These are phyloP conservation scores for Hapalemur alaotrensis DNA, from an alignment of 2,797 vertebrate genomes.

Conservation along the genomic window DNA sequence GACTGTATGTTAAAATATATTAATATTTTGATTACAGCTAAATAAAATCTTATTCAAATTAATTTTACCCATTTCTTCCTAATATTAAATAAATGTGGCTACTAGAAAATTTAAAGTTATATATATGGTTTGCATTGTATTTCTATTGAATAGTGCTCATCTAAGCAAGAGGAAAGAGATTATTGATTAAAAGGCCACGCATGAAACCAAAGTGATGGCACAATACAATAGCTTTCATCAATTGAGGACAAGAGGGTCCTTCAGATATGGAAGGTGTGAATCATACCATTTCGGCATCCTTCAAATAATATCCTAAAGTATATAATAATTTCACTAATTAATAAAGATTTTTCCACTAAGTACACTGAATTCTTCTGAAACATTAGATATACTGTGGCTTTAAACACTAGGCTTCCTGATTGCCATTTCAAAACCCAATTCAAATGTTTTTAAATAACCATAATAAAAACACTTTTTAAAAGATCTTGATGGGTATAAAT, in stretches of 20 bases:
- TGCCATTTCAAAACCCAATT: not conserved
- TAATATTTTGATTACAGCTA: slow-evolving; percentile 22
- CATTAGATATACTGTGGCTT: not conserved
- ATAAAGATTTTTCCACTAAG: slow-evolving; percentile 1
- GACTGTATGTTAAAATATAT: not conserved
- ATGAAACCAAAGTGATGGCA: not conserved
- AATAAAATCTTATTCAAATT: slow-evolving; percentile 22
- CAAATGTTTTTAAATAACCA: slow-evolving; percentile 9
- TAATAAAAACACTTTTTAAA: slow-evolving; percentile 1
- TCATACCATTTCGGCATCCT: not conserved
- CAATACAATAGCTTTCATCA: not conserved
- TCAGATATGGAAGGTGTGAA: not conserved
- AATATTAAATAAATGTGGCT: slow-evolving; percentile 39
- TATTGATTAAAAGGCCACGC: not conserved
- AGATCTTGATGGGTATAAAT: not conserved
- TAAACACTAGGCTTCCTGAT: not conserved
- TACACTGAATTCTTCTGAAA: not conserved
- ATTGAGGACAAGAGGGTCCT: not conserved
- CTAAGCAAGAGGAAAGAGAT: not conserved
- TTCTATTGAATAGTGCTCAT: not conserved
- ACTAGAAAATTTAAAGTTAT: slow-evolving; percentile 43
- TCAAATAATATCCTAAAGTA: slow-evolving; percentile 24
- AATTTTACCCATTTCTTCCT: not conserved
- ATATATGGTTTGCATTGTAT: not conserved
- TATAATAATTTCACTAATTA: slow-evolving; percentile 30